Evolutionary conservation across 2,113 vertebrate genomes (phyloP).

Genomic region (Leucosticte australis): DNA sequence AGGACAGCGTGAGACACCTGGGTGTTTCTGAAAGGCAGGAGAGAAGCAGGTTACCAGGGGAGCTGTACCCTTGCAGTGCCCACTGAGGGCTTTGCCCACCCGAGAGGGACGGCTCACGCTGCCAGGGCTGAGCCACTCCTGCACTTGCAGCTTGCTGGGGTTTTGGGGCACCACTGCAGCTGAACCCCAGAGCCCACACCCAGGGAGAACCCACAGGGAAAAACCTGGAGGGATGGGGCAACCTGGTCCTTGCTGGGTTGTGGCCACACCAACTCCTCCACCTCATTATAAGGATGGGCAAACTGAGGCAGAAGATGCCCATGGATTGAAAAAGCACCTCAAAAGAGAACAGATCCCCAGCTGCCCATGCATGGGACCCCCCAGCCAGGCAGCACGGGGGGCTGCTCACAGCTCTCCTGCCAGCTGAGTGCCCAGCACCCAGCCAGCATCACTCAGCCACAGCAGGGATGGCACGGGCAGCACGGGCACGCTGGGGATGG

Average conservation of each 20-base stretch:
- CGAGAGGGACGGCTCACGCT: rapidly evolving
- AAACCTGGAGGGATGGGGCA: neutral
- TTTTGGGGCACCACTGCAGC: neutral
- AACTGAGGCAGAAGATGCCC: neutral
- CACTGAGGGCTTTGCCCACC: neutral
- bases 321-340: neutral
- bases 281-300: neutral
- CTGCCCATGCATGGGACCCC: neutral
- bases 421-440: neutral
- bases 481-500: rapidly evolving
- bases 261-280: neutral
- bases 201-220: rapidly evolving
- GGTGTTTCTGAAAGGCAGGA: slow-evolving; percentile 76
- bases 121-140: neutral
- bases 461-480: neutral
- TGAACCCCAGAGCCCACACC: neutral
- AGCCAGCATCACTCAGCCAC: rapidly evolving
- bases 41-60: slow-evolving; percentile 49
- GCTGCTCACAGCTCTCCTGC: neutral
- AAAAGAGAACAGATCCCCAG: neutral
- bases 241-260: neutral
- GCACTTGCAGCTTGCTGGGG: neutral
- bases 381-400: neutral
- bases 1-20: slow-evolving; percentile 74
- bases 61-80: neutral